Conservation (phyloP, 2,797 vertebrate species). For the Lagorchestes hirsutus region DNA sequence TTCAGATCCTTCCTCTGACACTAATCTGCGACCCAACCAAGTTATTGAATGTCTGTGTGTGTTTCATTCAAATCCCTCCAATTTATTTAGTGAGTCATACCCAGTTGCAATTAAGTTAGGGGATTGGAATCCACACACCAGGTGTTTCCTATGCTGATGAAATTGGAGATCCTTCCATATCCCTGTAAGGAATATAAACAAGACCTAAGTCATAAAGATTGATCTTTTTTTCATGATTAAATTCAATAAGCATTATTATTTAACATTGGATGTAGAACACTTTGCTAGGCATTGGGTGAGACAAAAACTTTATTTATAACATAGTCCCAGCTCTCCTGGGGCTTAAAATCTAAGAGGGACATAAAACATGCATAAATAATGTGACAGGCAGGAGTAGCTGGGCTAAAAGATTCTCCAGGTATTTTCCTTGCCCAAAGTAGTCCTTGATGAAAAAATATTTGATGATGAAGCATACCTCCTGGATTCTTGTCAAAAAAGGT, state of each 20-base stretch:
- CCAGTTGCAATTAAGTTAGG: neutral
- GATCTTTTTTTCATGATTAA: neutral
- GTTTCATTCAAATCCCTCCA: neutral
- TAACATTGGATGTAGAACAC: neutral
- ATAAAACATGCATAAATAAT: neutral
- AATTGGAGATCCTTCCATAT: neutral
- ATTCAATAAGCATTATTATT: constrained; percentile 1
- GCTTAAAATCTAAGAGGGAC: neutral
- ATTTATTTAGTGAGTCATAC: neutral
- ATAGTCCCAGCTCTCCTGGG: neutral
- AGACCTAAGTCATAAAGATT: neutral
- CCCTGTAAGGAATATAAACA: neutral
- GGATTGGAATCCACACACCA: neutral
- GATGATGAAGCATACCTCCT: neutral
- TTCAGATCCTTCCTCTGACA: neutral
- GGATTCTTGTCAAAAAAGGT: neutral
- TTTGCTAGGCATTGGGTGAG: neutral
- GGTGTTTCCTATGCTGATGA: neutral
- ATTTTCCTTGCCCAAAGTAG: neutral
- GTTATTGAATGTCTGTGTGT: neutral
- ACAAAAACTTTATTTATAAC: neutral
- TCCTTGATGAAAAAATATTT: neutral
- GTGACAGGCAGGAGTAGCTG: neutral
- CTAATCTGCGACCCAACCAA: neutral
- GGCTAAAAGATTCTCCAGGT: neutral